Evolutionary conservation across 1,140 invertebrate species (phyloP).

Genomic region (Drosophila insularis): DNA sequence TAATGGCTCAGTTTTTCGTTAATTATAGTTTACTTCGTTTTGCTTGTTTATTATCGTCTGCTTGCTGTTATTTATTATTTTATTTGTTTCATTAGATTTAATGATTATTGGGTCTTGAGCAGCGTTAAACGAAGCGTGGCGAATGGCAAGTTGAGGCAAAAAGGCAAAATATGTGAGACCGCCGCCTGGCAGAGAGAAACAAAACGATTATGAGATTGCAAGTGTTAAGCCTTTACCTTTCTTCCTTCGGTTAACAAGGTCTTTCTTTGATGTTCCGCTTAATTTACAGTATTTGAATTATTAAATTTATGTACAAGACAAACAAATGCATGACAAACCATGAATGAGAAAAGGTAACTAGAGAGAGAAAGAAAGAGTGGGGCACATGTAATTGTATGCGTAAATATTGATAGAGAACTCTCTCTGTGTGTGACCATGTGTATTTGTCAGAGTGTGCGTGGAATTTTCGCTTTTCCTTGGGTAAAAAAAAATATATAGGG

Average conservation of each 20-base stretch:
- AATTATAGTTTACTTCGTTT: constrained; percentile 2
- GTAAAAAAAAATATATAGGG: not conserved
- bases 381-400: constrained; percentile 26
- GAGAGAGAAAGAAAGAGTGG: constrained; percentile 14
- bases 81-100: not conserved
- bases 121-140: constrained; percentile 4
- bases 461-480: constrained; percentile 63
- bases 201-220: not conserved
- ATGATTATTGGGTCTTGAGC: constrained; percentile 1
- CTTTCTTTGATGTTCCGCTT: not conserved
- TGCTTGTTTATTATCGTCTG: not conserved
- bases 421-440: constrained; percentile 13
- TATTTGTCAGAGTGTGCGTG: constrained; percentile 18
- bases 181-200: not conserved
- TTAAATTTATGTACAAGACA: not conserved
- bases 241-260: not conserved
- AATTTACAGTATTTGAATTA: not conserved
- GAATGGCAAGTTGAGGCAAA: constrained; percentile 10
- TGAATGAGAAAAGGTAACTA: constrained; percentile 2
- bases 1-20: not conserved
- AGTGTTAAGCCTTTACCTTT: not conserved
- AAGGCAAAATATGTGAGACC: constrained; percentile 1
- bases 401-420: not conserved
- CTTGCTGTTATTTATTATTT: not conserved
- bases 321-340: not conserved